Evolutionary conservation across 2,888 invertebrate genomes (phyloP).

Genomic region (Pimpla rufipes): DNA sequence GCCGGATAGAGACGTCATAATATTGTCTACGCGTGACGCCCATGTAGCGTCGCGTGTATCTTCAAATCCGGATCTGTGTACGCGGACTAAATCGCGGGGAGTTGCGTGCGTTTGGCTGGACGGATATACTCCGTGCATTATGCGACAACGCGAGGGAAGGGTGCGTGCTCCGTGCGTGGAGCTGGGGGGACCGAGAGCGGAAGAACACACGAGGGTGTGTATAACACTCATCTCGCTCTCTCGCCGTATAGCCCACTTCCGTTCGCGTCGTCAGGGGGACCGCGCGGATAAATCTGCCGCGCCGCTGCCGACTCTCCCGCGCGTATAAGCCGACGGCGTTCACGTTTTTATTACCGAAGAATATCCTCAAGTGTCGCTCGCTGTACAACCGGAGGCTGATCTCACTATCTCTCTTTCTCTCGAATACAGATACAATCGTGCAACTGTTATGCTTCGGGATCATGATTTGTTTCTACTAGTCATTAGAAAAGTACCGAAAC

Average conservation of each 20-base stretch:
- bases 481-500: too few relatives aligned
- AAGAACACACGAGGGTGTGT: conserved; percentile 79
- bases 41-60: conserved; percentile 75
- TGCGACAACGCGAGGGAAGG: conserved; percentile 27
- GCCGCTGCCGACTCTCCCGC: conserved; percentile 55
- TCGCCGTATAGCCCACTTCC: conserved; percentile 75
- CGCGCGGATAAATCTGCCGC: conserved; percentile 63
- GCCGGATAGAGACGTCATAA: conserved; percentile 82
- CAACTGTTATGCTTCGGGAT: background rate
- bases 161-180: conserved; percentile 27
- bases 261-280: conserved; percentile 70
- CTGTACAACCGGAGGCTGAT: conserved; percentile 7
- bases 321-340: conserved; percentile 59
- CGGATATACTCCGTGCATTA: conserved; percentile 13
- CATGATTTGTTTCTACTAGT: background rate
- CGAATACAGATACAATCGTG: conserved; percentile 4
- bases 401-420: background rate
- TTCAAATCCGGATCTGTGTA: conserved; percentile 60
- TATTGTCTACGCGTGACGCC: conserved; percentile 80
- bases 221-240: conserved; percentile 73
- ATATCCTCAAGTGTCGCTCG: conserved; percentile 37
- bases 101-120: too few relatives aligned
- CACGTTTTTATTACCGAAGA: conserved; percentile 67
- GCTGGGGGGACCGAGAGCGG: conserved; percentile 75
- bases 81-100: background rate